Evolutionary conservation across 2,888 invertebrate genomes (phyloP).

Genomic region (Troilus luridus): DNA sequence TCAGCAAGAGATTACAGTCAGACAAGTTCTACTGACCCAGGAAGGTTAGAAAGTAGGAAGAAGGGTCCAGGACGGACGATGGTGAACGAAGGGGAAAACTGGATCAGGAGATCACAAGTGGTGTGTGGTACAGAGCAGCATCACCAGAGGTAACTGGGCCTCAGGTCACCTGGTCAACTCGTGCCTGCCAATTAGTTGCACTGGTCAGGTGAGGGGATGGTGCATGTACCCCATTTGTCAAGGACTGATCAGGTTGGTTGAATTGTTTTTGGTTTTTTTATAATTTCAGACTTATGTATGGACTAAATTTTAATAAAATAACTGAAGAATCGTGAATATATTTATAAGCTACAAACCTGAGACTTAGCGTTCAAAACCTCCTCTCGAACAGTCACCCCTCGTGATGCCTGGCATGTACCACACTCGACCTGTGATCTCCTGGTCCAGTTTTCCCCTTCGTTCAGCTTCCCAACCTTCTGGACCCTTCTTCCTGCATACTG

Average conservation of each 20-base stretch:
- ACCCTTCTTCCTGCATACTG: neutral
- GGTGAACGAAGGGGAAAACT: slow-evolving; percentile 40
- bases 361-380: neutral
- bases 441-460: slow-evolving; percentile 7
- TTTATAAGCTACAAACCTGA: neutral
- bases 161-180: neutral
- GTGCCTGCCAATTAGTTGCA: slow-evolving; percentile 18
- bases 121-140: slow-evolving; percentile 5
- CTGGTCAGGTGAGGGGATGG: slow-evolving; percentile 22
- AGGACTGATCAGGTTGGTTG: neutral
- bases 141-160: neutral
- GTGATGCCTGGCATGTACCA: slow-evolving; percentile 37
- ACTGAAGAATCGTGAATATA: too few species aligned
- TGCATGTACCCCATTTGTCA: neutral
- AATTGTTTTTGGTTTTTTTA: neutral
- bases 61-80: slow-evolving; percentile 4
- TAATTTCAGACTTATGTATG: neutral
- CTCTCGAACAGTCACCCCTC: neutral
- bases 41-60: neutral
- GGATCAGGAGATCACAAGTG: slow-evolving; percentile 1
- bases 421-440: neutral
- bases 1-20: too few species aligned
- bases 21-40: neutral
- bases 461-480: neutral
- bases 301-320: too few species aligned